Evolutionary conservation across 2,113 vertebrate species (phyloP).

Genomic region (Collichthys lucidus): DNA sequence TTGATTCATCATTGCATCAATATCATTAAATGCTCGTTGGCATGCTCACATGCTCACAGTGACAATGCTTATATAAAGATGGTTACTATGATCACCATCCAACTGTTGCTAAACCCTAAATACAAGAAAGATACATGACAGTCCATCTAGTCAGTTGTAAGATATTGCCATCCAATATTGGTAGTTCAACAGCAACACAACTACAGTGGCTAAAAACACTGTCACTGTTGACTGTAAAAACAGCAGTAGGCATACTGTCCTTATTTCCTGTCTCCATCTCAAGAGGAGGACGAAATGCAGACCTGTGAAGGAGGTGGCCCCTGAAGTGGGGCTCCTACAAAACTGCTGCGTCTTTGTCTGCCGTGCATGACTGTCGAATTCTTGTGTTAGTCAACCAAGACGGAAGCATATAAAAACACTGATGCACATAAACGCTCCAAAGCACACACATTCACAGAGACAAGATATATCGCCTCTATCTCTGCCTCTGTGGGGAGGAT

Average conservation of each 20-base stretch:
- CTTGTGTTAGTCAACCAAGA: constrained; percentile 3
- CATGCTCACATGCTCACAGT: no score
- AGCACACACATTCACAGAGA: background rate
- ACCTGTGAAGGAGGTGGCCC: constrained; percentile 7
- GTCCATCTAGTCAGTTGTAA: background rate
- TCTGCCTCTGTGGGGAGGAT: background rate
- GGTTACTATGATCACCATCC: no score
- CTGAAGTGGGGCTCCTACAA: background rate
- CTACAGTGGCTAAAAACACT: background rate
- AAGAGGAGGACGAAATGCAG: background rate
- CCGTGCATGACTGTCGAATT: background rate
- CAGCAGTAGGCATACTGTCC: background rate
- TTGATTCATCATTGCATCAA: no score
- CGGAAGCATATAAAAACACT: constrained; percentile 3
- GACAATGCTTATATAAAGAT: no score
- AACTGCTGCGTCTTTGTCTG: background rate
- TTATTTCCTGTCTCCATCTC: background rate
- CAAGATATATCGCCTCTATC: background rate
- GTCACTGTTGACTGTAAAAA: background rate
- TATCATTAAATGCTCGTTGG: no score
- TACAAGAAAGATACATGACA: background rate
- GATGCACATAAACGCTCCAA: background rate
- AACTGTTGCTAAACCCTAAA: no score
- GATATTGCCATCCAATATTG: background rate
- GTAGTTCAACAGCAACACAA: background rate